Evolutionary conservation across 2,888 invertebrate genomes (phyloP).

Genomic region (Ethmia dodecea): DNA sequence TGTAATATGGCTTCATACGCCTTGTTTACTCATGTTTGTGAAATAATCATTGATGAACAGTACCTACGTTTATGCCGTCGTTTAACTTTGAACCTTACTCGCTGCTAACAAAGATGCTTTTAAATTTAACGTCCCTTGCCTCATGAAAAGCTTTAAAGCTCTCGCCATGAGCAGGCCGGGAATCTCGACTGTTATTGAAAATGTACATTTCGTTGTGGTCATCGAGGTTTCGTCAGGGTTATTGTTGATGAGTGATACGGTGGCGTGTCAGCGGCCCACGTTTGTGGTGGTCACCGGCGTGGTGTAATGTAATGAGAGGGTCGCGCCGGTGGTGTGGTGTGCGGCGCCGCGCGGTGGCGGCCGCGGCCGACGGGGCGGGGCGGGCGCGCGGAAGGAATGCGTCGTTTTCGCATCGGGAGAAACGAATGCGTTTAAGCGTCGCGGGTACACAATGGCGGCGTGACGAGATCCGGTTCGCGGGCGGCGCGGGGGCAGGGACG

Average conservation of each 20-base stretch:
- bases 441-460: conserved; percentile 78
- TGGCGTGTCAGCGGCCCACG: conserved; percentile 13
- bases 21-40: conserved; percentile 10
- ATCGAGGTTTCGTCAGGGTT: conserved; percentile 6
- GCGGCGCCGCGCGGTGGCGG: conserved; percentile 38
- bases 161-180: conserved; percentile 8
- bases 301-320: conserved; percentile 62
- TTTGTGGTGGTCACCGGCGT: conserved; percentile 25
- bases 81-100: conserved; percentile 1
- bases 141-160: conserved; percentile 10
- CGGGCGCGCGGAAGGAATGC: conserved; percentile 75
- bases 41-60: conserved; percentile 14
- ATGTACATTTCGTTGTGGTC: conserved; percentile 12
- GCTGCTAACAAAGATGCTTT: neutral
- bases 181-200: conserved; percentile 12
- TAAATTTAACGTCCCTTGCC: neutral
- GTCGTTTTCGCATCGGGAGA: conserved; percentile 78
- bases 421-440: conserved; percentile 78
- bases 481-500: conserved; percentile 60
- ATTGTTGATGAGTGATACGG: neutral
- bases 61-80: conserved; percentile 1
- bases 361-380: conserved; percentile 42
- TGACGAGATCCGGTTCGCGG: conserved; percentile 78
- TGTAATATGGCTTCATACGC: conserved; percentile 13
- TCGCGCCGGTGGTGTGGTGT: conserved; percentile 17